These are phyloP conservation scores for Leuciscus waleckii DNA, from an alignment of 2,797 vertebrate genomes.

Conservation along the genomic window DNA sequence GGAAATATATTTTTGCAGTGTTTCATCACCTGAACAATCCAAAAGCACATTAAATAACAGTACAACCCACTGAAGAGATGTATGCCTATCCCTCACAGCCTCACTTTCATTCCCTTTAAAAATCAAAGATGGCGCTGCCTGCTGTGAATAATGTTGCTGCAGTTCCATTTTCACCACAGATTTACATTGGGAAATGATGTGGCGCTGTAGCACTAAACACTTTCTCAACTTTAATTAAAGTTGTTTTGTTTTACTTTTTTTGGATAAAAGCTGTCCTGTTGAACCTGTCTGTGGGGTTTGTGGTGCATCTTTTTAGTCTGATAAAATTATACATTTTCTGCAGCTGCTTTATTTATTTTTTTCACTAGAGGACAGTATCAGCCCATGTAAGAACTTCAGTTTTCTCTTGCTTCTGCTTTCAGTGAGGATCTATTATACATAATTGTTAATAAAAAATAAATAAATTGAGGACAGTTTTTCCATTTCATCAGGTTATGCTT, in stretches of 20 bases:
- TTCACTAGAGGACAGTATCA: conserved; percentile 28
- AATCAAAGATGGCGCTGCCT: too few species aligned
- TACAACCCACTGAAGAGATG: too few species aligned
- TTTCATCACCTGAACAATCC: too few species aligned
- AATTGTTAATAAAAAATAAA: neutral
- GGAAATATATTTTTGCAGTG: too few species aligned
- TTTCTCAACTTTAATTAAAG: neutral
- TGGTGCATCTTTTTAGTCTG: neutral
- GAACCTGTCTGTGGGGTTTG: neutral
- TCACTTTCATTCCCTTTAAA: too few species aligned
- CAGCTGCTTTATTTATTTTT: neutral
- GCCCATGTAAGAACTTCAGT: neutral
- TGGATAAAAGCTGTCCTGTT: neutral
- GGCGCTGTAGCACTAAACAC: neutral
- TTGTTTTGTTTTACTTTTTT: neutral
- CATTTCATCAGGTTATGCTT: neutral
- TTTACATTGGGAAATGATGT: neutral
- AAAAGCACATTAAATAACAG: too few species aligned
- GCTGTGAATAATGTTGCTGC: too few species aligned
- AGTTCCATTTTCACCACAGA: too few species aligned
- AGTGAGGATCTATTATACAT: neutral
- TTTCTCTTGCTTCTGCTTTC: neutral
- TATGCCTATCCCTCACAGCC: too few species aligned
- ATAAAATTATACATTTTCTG: neutral
- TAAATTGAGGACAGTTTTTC: neutral